Percentiles rank a stretch among this genome's conserved stretches.
phyloP scores from a whole-genome alignment of 2,888 invertebrate species.

The Mesoligia furuncula region DNA sequence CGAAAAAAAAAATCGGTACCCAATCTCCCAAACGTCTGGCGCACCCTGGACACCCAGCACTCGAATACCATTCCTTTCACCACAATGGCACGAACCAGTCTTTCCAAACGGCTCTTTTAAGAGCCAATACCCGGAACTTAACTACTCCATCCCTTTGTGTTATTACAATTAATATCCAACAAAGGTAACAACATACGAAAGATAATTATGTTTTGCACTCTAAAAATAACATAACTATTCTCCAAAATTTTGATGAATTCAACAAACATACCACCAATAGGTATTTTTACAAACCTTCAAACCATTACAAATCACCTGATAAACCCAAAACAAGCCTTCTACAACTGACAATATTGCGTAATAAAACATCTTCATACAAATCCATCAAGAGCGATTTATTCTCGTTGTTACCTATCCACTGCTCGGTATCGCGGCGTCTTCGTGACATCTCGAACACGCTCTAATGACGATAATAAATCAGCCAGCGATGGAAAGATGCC shows the following conservation, averaged over 20 bases:
- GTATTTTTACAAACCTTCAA: not conserved
- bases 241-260: not conserved
- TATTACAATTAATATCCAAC: too few relatives aligned
- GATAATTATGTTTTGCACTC: not conserved
- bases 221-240: not conserved
- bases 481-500: conserved; percentile 76
- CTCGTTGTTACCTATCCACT: conserved; percentile 65
- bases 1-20: too few relatives aligned
- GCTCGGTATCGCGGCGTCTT: conserved; percentile 59
- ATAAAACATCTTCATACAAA: conserved; percentile 45
- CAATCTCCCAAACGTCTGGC: too few relatives aligned
- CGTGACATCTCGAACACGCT: conserved; percentile 65
- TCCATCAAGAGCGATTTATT: conserved; percentile 51
- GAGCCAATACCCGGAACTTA: too few relatives aligned
- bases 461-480: conserved; percentile 77
- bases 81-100: too few relatives aligned
- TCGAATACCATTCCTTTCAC: too few relatives aligned
- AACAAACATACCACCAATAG: not conserved
- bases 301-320: not conserved
- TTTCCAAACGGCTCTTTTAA: too few relatives aligned
- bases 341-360: conserved; percentile 14
- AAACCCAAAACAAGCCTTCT: not conserved
- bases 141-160: too few relatives aligned
- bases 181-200: too few relatives aligned
- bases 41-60: too few relatives aligned